A percentile compares a stretch with the other conserved stretches of the same genome.
These are phyloP conservation scores for Dromococcyx pavoninus DNA, from an alignment of 2,797 vertebrate species.

Conservation along the genomic window DNA sequence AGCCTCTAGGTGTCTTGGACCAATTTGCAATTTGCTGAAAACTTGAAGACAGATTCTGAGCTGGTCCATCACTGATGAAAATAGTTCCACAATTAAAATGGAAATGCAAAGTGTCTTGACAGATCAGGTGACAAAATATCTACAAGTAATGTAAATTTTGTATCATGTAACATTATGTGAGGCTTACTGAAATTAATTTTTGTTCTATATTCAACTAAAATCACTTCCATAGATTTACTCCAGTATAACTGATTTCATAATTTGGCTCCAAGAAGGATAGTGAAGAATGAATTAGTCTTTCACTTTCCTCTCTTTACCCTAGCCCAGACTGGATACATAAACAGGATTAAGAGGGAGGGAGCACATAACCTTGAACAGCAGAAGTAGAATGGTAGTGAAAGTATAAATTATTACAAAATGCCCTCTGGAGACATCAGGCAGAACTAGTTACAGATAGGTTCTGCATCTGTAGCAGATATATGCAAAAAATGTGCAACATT, in stretches of 20 bases:
- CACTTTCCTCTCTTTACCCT: not conserved
- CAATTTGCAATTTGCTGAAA: not conserved
- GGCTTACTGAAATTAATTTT: not conserved
- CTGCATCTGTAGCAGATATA: conserved; percentile 21
- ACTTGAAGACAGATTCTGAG: not conserved
- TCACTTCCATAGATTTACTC: not conserved
- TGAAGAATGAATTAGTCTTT: not conserved
- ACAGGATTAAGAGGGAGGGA: not conserved
- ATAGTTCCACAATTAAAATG: not conserved
- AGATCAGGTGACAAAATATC: not conserved
- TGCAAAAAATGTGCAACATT: conserved; percentile 13
- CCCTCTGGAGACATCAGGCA: not conserved
- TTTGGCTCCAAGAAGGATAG: not conserved
- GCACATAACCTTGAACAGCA: conserved; percentile 38
- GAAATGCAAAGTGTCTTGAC: not conserved
- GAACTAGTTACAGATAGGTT: not conserved
- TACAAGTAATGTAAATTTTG: not conserved
- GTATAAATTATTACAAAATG: conserved; percentile 52
- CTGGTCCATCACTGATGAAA: not conserved
- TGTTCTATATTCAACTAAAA: not conserved
- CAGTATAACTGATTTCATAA: not conserved
- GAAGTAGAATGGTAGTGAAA: not conserved
- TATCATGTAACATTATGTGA: not conserved
- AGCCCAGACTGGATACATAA: not conserved
- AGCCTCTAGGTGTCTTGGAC: not conserved